phyloP scores from a whole-genome alignment of 2,113 vertebrate species.

The Cinclus mexicanus region DNA sequence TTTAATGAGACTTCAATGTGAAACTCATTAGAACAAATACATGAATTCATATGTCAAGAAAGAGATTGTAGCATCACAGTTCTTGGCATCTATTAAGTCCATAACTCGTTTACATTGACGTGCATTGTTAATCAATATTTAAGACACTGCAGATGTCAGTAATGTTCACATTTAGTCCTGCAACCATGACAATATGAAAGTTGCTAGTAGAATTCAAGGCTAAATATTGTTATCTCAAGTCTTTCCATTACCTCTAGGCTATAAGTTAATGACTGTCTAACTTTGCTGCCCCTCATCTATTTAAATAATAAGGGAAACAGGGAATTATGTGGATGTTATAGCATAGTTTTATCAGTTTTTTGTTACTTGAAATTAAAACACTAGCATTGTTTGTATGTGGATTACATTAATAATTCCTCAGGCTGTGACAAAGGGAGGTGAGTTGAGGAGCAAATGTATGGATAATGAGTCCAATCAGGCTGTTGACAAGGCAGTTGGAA shows the following conservation, averaged over 20 bases:
- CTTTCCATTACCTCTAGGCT: constrained; percentile 69
- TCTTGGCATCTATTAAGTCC: constrained; percentile 76
- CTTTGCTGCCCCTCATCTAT: constrained; percentile 44
- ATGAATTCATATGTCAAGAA: constrained; percentile 73
- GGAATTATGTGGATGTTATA: background rate
- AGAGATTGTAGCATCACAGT: constrained; percentile 61
- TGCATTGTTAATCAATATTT: constrained; percentile 76
- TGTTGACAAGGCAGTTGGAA: constrained; percentile 5
- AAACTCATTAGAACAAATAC: constrained; percentile 75
- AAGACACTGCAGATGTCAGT: constrained; percentile 71
- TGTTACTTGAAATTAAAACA: constrained; percentile 10
- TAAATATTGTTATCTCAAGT: constrained; percentile 61
- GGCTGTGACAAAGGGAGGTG: background rate
- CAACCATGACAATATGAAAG: constrained; percentile 65
- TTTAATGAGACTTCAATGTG: constrained; percentile 71
- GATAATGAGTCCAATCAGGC: constrained; percentile 63
- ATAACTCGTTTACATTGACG: constrained; percentile 71
- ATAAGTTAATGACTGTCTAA: constrained; percentile 72
- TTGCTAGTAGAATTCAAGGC: constrained; percentile 69
- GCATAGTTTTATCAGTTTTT: background rate
- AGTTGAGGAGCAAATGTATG: constrained; percentile 7
- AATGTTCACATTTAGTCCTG: constrained; percentile 69
- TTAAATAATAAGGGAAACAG: constrained; percentile 60
- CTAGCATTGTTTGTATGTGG: constrained; percentile 57
- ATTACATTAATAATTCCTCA: background rate